Evolutionary conservation across 1,140 invertebrate genomes (phyloP), one percentile per base, ranked within the genome.

Genomic region (Micrasema minimum): DNA sequence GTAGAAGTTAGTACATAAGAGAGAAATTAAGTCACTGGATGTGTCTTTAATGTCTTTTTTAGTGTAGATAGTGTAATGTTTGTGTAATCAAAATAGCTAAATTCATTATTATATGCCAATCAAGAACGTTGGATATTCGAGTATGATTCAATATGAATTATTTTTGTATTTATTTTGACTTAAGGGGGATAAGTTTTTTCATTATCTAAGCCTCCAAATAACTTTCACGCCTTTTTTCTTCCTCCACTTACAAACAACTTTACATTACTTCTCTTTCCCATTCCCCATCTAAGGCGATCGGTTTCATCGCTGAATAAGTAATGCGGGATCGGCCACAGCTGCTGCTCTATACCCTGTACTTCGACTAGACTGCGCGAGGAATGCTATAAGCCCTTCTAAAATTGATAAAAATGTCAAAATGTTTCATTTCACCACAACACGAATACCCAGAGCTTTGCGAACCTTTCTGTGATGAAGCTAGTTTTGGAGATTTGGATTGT

Each of bases 281-380:
- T 11, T 55, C 20, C 51, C 20, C n/a, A n/a, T 14, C 23, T 31
- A 10, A 16, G 51, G 51, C 69, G 71, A 72, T 72, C 64, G 55
- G 55, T 67, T 71, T 67, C 71, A 48, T 41, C 46, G 23, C n/a
- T 67, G 65, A 64, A 72, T 72, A 72, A 72, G 59, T 72, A 72
- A 72, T 57, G 31, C 38, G 71, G 51, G 65, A 72, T 61, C 20
- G 45, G 16, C 46, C 41, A 61, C 71, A 72, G 71, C 71, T 72
- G 71, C 66, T 59, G 62, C 69, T 66, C 41, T 48, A 35, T 31
- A 12, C 37, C 9, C 31, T 23, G 18, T 26, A 31, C 26, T 31
- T 31, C 7, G 26, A 31, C 26, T 31, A 31, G 26, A 31, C 26
- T 31, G 7, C 26, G 26, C 26, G 7, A 55, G 51, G 31, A 37